Conservation (phyloP, 2,113 vertebrate species). For the Elachura formosa region DNA sequence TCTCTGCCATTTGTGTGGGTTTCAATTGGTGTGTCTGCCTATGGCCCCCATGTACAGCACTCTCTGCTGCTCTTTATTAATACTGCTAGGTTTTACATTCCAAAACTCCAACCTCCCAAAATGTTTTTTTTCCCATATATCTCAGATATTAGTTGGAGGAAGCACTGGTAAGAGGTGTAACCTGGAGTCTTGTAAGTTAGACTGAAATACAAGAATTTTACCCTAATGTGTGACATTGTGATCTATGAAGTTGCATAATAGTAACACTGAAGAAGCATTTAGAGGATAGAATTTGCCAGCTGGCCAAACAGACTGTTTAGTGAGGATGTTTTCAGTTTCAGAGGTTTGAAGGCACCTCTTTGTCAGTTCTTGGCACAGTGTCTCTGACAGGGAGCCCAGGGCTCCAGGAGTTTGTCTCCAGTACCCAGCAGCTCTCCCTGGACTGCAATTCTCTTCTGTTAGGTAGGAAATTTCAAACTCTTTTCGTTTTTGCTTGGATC, state of each 20-base stretch:
- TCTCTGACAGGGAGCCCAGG: background rate
- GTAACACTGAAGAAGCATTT: background rate
- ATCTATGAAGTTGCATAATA: background rate
- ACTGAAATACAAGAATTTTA: background rate
- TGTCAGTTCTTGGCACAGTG: background rate
- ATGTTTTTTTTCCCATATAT: background rate
- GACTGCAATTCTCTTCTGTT: background rate
- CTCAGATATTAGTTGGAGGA: background rate
- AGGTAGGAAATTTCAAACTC: background rate
- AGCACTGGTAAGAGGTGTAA: background rate
- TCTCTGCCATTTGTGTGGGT: background rate
- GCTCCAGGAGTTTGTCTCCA: background rate
- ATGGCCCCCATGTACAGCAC: rapidly evolving
- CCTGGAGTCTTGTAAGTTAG: background rate
- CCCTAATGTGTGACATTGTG: background rate
- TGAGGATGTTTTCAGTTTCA: background rate
- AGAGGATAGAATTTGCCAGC: background rate
- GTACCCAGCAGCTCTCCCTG: background rate
- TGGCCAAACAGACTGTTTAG: background rate
- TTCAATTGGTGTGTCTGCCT: background rate
- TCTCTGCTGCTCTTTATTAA: rapidly evolving
- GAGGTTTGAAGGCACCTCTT: background rate
- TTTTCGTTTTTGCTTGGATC: background rate
- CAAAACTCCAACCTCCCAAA: background rate
- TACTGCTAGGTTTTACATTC: background rate